Conservation (phyloP, 1,140 invertebrate genomes). For the Tetramorium parvispinum region DNA sequence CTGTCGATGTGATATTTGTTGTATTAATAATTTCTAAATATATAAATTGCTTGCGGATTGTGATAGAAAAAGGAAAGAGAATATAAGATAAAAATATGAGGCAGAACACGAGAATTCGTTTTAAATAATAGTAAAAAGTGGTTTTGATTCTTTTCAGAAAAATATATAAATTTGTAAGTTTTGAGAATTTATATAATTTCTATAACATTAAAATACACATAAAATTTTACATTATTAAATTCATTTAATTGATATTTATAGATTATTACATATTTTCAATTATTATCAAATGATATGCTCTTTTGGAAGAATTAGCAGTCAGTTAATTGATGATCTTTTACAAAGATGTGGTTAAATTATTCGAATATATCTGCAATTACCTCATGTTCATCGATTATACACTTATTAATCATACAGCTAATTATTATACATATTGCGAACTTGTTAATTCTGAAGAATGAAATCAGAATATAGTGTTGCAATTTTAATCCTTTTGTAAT, state of each 20-base stretch:
- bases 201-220: background rate
- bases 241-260: background rate
- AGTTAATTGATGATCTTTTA: background rate
- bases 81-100: background rate
- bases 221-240: background rate
- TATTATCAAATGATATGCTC: background rate
- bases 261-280: background rate
- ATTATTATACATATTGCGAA: background rate
- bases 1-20: background rate
- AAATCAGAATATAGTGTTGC: background rate
- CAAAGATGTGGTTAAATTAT: background rate
- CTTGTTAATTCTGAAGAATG: background rate
- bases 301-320: background rate
- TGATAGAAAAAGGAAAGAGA: background rate
- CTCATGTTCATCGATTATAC: background rate
- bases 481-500: background rate
- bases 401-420: background rate
- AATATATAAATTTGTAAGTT: background rate
- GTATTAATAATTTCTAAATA: background rate
- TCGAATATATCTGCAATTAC: background rate
- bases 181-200: background rate
- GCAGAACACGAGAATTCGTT: background rate
- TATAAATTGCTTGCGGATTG: background rate
- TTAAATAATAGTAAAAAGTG: too few relatives aligned
- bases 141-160: background rate